Conservation (phyloP, 2,797 vertebrate species). For the Danio choprae region DNA sequence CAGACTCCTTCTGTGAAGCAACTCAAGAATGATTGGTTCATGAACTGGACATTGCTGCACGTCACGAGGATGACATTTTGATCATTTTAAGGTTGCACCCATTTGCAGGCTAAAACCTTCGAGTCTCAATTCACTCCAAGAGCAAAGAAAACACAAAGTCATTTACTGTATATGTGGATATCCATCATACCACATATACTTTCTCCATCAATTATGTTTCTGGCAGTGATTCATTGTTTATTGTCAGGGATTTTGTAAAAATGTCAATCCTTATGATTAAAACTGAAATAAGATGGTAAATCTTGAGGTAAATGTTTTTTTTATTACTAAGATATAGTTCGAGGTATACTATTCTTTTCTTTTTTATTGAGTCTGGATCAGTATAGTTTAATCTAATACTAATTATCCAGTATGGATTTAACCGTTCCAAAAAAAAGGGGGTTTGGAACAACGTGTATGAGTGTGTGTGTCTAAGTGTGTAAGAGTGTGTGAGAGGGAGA, state of each 20-base stretch:
- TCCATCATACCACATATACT: too few species aligned
- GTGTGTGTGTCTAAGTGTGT: too few species aligned
- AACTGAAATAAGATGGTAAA: not conserved
- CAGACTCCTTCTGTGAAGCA: not conserved
- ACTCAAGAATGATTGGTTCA: not conserved
- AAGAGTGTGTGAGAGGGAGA: too few species aligned
- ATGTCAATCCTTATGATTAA: not conserved
- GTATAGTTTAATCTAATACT: too few species aligned
- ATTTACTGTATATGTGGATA: not conserved
- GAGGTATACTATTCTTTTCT: too few species aligned
- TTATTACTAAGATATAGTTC: too few species aligned
- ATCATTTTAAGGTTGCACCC: not conserved
- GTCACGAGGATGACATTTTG: not conserved
- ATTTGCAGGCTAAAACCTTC: not conserved
- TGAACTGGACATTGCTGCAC: not conserved
- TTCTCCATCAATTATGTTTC: not conserved
- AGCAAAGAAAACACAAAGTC: not conserved
- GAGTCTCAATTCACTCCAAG: not conserved
- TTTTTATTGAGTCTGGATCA: too few species aligned
- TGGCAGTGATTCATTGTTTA: not conserved
- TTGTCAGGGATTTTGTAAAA: not conserved
- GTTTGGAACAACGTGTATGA: too few species aligned
- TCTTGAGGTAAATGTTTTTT: too few species aligned
- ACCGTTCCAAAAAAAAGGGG: too few species aligned
- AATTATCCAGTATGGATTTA: too few species aligned